phyloP scores from a whole-genome alignment of 2,888 invertebrate genomes.

The Caenorhabditis sp. region DNA sequence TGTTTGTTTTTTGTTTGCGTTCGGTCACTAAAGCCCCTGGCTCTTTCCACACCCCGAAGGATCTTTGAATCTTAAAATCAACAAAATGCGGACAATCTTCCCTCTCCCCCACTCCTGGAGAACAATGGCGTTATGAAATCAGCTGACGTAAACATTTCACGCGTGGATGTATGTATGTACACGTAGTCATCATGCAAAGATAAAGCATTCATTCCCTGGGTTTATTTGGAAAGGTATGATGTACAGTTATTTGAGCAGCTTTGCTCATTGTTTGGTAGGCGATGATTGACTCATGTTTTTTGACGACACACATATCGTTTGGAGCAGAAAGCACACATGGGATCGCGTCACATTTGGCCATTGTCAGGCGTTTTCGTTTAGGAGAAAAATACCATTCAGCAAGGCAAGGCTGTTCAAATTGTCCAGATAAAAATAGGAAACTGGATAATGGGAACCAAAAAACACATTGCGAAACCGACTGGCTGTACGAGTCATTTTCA shows the following conservation, averaged over 20 bases:
- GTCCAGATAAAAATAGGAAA: constrained; percentile 37
- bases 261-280: constrained; percentile 31
- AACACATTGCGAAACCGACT: background rate
- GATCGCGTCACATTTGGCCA: constrained; percentile 12
- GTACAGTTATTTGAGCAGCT: constrained; percentile 60
- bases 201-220: constrained; percentile 48
- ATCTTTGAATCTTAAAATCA: constrained; percentile 4
- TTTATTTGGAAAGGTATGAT: constrained; percentile 62
- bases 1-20: constrained; percentile 9
- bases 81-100: constrained; percentile 4
- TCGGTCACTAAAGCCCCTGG: background rate
- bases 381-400: constrained; percentile 11
- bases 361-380: constrained; percentile 26
- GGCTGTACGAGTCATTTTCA: background rate
- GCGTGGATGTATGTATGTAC: background rate
- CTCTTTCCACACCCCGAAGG: background rate
- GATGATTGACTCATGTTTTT: constrained; percentile 60
- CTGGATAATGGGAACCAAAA: background rate
- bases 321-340: constrained; percentile 42
- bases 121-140: constrained; percentile 25
- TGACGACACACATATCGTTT: constrained; percentile 36
- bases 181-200: constrained; percentile 6
- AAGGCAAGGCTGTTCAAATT: constrained; percentile 41
- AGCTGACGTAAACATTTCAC: constrained; percentile 45
- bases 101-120: background rate